Percentiles rank a stretch among this genome's conserved stretches.
These are phyloP conservation scores for Pemphigus obesinymphae DNA, from an alignment of 1,140 invertebrate species.

Conservation along the genomic window DNA sequence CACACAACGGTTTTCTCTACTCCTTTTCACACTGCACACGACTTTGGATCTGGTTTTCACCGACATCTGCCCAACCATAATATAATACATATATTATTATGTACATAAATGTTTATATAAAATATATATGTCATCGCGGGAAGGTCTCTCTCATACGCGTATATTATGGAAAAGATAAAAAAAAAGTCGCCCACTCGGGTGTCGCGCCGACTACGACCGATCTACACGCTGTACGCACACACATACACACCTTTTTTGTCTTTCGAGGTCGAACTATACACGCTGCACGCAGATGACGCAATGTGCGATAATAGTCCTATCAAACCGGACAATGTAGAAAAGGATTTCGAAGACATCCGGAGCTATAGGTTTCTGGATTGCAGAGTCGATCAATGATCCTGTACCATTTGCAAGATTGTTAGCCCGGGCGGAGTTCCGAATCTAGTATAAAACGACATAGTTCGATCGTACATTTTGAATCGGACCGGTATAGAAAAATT, in stretches of 20 bases:
- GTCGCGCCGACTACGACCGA: conserved; percentile 7
- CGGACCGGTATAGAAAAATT: too few relatives aligned
- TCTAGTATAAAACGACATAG: too few relatives aligned
- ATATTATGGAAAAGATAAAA: not conserved
- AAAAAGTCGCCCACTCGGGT: conserved; percentile 25
- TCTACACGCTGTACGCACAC: not conserved
- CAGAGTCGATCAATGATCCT: too few relatives aligned
- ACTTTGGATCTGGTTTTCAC: conserved; percentile 2
- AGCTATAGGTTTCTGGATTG: too few relatives aligned
- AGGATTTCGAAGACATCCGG: too few relatives aligned
- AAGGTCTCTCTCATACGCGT: not conserved
- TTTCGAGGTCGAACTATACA: conserved; percentile 12
- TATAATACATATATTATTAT: not conserved
- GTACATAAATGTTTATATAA: not conserved
- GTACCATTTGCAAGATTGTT: too few relatives aligned
- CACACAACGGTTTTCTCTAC: not conserved
- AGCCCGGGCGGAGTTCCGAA: too few relatives aligned
- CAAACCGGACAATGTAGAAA: too few relatives aligned
- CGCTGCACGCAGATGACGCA: not conserved
- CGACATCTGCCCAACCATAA: conserved; percentile 14
- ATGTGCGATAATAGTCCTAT: not conserved
- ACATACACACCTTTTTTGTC: conserved; percentile 22
- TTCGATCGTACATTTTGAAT: too few relatives aligned
- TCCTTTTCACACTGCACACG: not conserved
- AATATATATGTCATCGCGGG: not conserved